These are phyloP conservation scores for Oikopleura dioica DNA, from an alignment of 23 tunicate species.

Conservation along the genomic window DNA sequence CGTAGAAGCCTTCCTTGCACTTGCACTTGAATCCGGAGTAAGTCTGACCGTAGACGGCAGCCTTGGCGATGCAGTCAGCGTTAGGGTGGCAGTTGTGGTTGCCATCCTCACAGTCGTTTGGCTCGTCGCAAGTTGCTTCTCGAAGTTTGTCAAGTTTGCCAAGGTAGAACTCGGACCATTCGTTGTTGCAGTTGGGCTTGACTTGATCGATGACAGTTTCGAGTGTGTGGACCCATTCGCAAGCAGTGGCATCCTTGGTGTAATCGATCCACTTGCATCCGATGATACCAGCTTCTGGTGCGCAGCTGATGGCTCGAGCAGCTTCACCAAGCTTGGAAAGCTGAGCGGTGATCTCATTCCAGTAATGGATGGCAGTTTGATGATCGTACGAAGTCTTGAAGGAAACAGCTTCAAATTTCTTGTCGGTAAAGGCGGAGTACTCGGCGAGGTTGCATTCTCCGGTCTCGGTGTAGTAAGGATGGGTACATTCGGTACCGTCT, in stretches of 20 bases:
- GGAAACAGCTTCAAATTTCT: background rate
- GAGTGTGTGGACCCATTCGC: constrained; percentile 3
- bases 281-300: background rate
- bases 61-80: background rate
- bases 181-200: background rate
- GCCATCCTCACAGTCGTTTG: constrained; percentile 10
- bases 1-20: background rate
- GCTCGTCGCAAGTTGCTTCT: constrained; percentile 7
- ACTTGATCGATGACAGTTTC: background rate
- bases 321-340: background rate
- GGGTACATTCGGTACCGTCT: constrained; percentile 6
- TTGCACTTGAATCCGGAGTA: background rate
- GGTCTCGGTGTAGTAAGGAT: background rate
- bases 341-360: constrained; percentile 1
- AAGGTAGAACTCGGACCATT: background rate
- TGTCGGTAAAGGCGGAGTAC: background rate
- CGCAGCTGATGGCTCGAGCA: background rate
- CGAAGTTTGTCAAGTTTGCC: background rate
- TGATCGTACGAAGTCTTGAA: constrained; percentile 1
- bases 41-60: background rate
- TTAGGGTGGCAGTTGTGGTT: background rate
- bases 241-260: constrained; percentile 6
- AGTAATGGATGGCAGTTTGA: background rate
- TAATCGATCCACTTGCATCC: background rate
- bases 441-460: background rate